A percentile compares a stretch with the other conserved stretches of the same genome.
Evolutionary conservation across 2,113 vertebrate genomes (phyloP).

Genomic region (Sorex araneus): DNA sequence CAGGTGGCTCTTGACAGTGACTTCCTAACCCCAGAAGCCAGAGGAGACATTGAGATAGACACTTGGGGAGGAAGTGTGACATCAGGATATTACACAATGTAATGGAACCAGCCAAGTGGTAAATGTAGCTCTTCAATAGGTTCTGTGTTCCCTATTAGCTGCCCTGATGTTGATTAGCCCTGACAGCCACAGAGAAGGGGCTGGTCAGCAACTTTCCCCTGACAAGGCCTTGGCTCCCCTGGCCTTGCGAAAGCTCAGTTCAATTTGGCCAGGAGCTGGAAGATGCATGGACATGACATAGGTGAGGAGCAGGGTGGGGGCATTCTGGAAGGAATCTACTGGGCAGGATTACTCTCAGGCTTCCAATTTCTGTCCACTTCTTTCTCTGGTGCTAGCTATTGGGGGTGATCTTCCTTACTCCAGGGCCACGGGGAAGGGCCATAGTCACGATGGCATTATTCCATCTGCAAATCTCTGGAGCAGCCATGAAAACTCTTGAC

Average conservation of each 20-base stretch:
- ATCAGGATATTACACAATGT: slow-evolving; percentile 96
- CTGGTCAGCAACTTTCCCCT: slow-evolving; percentile 90
- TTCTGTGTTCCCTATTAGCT: slow-evolving; percentile 97
- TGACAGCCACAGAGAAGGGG: slow-evolving; percentile 91
- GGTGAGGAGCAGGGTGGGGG: background rate
- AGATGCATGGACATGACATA: background rate
- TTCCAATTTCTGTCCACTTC: background rate
- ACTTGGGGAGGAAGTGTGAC: slow-evolving; percentile 94
- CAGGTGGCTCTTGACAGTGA: slow-evolving; percentile 85
- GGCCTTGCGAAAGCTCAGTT: background rate
- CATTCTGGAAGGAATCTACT: background rate
- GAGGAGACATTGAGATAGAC: slow-evolving; percentile 91
- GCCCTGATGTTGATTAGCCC: slow-evolving; percentile 93
- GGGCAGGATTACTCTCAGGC: background rate
- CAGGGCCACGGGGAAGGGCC: background rate
- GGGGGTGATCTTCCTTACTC: background rate
- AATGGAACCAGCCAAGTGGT: slow-evolving; percentile 99
- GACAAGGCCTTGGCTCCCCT: slow-evolving; percentile 80
- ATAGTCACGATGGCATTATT: background rate
- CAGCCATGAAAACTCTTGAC: background rate
- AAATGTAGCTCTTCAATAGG: slow-evolving; percentile 99
- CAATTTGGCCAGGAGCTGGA: rapidly evolving
- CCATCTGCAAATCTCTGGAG: background rate
- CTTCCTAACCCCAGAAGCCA: slow-evolving; percentile 89
- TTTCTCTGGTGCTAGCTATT: background rate